These are phyloP conservation scores for Rhorus exstirpatorius DNA, from an alignment of 2,888 invertebrate species.

Conservation along the genomic window DNA sequence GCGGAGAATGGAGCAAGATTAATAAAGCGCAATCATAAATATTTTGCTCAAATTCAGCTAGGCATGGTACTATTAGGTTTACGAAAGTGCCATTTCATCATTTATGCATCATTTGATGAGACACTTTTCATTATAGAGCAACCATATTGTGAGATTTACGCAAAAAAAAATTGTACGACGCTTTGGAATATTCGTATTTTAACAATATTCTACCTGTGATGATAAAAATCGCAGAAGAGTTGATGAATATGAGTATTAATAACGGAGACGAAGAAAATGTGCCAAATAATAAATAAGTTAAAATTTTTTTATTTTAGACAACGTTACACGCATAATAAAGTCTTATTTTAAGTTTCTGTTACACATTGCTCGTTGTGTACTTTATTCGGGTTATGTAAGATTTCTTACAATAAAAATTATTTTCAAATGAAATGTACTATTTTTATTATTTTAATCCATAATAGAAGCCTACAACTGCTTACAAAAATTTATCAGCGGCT, in stretches of 20 bases:
- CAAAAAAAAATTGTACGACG: not conserved
- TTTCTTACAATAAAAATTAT: too few species aligned
- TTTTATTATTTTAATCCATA: too few species aligned
- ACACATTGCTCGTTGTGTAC: too few species aligned
- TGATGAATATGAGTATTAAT: not conserved
- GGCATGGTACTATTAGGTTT: too few species aligned
- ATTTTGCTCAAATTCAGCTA: constrained; percentile 14
- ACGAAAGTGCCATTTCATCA: constrained; percentile 9
- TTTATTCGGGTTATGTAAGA: too few species aligned
- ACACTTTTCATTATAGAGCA: constrained; percentile 6
- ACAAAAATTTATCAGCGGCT: constrained; percentile 45
- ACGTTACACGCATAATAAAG: too few species aligned
- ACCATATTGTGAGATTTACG: constrained; percentile 6
- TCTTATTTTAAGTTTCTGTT: too few species aligned
- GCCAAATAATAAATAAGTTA: too few species aligned
- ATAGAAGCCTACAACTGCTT: constrained; percentile 6
- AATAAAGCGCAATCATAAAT: constrained; percentile 23
- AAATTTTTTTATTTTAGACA: too few species aligned
- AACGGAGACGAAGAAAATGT: not conserved
- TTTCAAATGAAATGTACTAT: not conserved
- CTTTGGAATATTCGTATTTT: constrained; percentile 9
- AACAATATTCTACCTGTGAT: constrained; percentile 10
- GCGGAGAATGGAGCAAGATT: not conserved
- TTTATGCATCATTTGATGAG: constrained; percentile 15
- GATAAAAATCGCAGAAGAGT: not conserved